These are phyloP conservation scores for Drosophila paucipuncta DNA, from an alignment of 2,888 invertebrate species.

Conservation along the genomic window DNA sequence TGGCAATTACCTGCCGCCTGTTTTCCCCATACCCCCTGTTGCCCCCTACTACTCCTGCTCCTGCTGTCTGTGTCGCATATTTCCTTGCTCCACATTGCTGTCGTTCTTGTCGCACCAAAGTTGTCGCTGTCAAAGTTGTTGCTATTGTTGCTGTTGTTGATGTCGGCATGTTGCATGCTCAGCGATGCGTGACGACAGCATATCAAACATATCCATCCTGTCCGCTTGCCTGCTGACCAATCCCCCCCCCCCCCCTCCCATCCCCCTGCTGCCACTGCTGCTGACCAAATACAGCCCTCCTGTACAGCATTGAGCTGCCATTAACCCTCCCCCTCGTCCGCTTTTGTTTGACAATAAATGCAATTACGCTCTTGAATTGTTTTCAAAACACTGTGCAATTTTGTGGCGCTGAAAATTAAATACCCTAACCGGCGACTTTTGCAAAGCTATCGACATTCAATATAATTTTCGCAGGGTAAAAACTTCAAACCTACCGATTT, in stretches of 20 bases:
- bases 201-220: slow-evolving; percentile 68
- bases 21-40: background rate
- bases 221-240: background rate
- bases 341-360: slow-evolving; percentile 71
- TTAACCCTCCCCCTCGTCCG: slow-evolving; percentile 9
- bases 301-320: slow-evolving; percentile 27
- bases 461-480: background rate
- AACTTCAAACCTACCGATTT: background rate
- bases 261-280: background rate
- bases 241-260: background rate
- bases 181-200: slow-evolving; percentile 81
- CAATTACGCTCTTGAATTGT: slow-evolving; percentile 73
- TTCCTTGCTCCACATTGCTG: slow-evolving; percentile 66
- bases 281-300: slow-evolving; percentile 16
- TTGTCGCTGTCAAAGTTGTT: slow-evolving; percentile 55
- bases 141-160: slow-evolving; percentile 18
- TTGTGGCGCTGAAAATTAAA: background rate
- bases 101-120: slow-evolving; percentile 53
- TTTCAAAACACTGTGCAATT: slow-evolving; percentile 33
- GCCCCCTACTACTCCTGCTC: background rate
- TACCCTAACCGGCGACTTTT: background rate
- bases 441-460: background rate
- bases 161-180: slow-evolving; percentile 67
- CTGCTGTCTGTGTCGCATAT: slow-evolving; percentile 48
- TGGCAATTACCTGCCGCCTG: slow-evolving; percentile 73